Evolutionary conservation across 2,113 vertebrate species (phyloP), one percentile per base, ranked within the genome.

Genomic region (Peromyscus polionotus): DNA sequence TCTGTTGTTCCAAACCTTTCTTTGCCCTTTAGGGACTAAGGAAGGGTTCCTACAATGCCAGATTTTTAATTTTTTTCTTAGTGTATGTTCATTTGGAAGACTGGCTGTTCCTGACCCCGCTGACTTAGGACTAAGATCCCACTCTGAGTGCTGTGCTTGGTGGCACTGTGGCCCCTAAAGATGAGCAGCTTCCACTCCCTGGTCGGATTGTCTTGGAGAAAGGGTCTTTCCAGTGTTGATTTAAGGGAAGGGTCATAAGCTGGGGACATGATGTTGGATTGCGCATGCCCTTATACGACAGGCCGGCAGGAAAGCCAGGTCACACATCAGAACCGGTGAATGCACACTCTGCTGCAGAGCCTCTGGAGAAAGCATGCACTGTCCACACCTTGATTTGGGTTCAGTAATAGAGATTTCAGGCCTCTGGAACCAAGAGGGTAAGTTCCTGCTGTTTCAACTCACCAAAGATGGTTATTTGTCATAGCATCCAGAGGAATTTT

Each of bases 371-470:
- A 57, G 14, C 0, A 1, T 0, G 48, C 24, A 13, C 33, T 48
- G n/a, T 36, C 2, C 11, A 54, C 36, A 6, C 26, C 65, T 70
- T 42, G 59, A 87, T 75, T 83, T 73, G 13, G 36, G 48, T 14
- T 63, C 77, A 39, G 42, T 22, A 59, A 85, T 20, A 33, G 33
- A 59, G 79, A 80, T 45, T n/a, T 91, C 39, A 75, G 70, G 54
- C 22, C 42, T 75, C 48, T 61, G 42, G 24, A 31, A 14, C 79
- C n/a, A 22, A 81, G 19, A 76, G 33, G 45, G 95, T 45, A 16
- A 12, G 22, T 45, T 89, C 92, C 59, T 94, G 12, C 33, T 92
- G 42, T 88, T 91, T 93, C 63, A 72, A 89, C 54, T 31, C 61
- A 72, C 39, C 3, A 39, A 20, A 16, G 42, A 63, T 76, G 45